Base-by-base conservation (phyloP, 35 echinoderm and acorn worm genomes). In the Lytechinus variegatus region DNA sequence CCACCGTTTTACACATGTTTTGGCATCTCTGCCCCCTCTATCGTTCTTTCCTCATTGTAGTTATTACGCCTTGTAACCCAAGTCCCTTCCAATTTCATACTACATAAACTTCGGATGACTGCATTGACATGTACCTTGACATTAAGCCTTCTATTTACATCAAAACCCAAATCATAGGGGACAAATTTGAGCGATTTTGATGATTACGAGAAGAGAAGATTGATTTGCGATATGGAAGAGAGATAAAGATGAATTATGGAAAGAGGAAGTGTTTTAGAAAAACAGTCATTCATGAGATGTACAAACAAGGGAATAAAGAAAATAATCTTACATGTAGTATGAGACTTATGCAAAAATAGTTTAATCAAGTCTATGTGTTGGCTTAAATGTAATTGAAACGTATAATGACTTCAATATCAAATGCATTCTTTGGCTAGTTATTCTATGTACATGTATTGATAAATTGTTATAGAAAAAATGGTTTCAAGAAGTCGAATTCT, bases 101-200 rank as follows among this genome's bases (percentile, higher is more conserved):
- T 90, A 90, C 88, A 90, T 90, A 90, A 90, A 90, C 88, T 90
- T 33, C 88, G 88, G 88, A 90, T 90, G 88, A 90, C 28, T 54
- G 88, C 28, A 90, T 9, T 90, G 88, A 54, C 88, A 90, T 90
- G 28, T 90, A 14, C 52, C 88, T 90, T 90, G 28, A 10, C 88
- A 54, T 90, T 54, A 52, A 3, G 52, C 28, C 52, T 52, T 90
- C 14, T 21, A 51, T 90, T 90, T 44, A 28, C 88, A 21, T 52
- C 29, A 21, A 90, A 52, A 9, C 29, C 29, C 28, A 52, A 54
- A 12, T 90, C 88, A 90, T 9, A 1, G 8, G 88, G 88, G 88
- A 90, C 88, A 90, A 90, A 90, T 90, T 90, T 90, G 88, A 51
- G 88, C 88, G 52, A 90, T 90, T 90, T 90, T 90, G 88, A 54